Conservation (phyloP, 1,140 invertebrate genomes). For the Doryteuthis pealeii region DNA sequence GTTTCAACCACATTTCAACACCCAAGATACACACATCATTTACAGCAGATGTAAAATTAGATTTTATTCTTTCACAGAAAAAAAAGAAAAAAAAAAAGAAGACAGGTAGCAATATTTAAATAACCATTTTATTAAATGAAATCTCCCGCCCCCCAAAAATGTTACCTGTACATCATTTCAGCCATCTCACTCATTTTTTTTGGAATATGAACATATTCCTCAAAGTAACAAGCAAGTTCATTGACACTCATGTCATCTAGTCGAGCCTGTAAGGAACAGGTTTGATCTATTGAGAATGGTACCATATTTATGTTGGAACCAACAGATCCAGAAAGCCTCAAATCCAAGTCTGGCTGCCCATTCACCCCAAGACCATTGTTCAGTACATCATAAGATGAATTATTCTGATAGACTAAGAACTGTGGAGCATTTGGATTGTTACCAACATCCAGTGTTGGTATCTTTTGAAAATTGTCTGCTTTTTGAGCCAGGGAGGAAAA, state of each 20-base stretch:
- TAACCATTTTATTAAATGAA: not conserved
- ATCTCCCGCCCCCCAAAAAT: not conserved
- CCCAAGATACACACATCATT: no score
- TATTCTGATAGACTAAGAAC: conserved; percentile 3
- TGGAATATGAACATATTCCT: conserved; percentile 56
- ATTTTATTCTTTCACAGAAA: no score
- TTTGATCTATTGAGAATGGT: conserved; percentile 22
- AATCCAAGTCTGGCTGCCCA: not conserved
- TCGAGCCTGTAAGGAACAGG: conserved; percentile 51
- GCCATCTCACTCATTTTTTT: conserved; percentile 60
- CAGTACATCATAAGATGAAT: not conserved
- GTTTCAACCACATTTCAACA: no score
- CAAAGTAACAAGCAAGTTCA: conserved; percentile 58
- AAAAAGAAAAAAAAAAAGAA: no score
- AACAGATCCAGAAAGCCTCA: not conserved
- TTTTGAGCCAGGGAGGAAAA: not conserved
- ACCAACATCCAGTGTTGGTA: not conserved
- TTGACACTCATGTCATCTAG: conserved; percentile 51
- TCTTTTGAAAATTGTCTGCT: not conserved
- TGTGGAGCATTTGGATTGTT: not conserved
- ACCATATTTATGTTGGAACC: not conserved
- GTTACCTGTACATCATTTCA: conserved; percentile 59
- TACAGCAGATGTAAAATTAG: no score
- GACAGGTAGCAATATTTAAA: no score
- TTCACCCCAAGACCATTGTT: not conserved